These are phyloP conservation scores for Andricus quercusramuli DNA, from an alignment of 2,888 invertebrate genomes.

Conservation along the genomic window DNA sequence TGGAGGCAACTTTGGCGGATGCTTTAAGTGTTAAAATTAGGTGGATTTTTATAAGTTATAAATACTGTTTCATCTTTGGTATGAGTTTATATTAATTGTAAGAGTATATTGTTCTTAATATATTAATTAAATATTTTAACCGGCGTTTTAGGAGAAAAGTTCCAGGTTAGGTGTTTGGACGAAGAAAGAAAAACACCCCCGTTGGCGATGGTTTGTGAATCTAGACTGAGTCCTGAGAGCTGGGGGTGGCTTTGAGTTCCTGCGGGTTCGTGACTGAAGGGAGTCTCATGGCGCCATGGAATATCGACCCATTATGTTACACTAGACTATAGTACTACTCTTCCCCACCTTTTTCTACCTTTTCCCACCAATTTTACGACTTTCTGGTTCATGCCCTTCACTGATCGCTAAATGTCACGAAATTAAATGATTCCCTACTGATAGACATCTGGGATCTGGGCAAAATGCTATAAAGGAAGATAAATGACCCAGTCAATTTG, in stretches of 20 bases:
- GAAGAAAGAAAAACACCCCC: conserved; percentile 19
- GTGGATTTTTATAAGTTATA: neutral
- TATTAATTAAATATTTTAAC: neutral
- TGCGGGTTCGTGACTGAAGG: conserved; percentile 30
- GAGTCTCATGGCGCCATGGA: conserved; percentile 31
- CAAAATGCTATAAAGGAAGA: neutral
- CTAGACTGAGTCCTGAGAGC: conserved; percentile 20
- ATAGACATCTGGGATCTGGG: neutral
- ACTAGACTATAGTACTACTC: too few relatives aligned
- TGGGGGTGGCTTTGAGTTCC: conserved; percentile 27
- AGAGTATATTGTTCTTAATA: neutral
- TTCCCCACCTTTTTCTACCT: neutral
- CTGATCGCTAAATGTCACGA: neutral
- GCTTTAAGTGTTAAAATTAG: neutral
- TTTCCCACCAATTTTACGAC: conserved; percentile 8
- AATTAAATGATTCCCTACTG: conserved; percentile 2
- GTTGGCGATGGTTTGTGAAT: conserved; percentile 26
- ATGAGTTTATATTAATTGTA: neutral
- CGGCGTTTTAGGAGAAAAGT: neutral
- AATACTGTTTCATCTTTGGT: neutral
- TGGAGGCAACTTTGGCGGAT: neutral
- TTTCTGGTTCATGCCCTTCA: conserved; percentile 2
- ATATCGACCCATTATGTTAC: conserved; percentile 31
- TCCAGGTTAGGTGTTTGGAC: conserved; percentile 12
- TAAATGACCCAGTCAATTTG: neutral